Conservation (phyloP, 1,140 invertebrate species). For the Saxidomus purpurata region DNA sequence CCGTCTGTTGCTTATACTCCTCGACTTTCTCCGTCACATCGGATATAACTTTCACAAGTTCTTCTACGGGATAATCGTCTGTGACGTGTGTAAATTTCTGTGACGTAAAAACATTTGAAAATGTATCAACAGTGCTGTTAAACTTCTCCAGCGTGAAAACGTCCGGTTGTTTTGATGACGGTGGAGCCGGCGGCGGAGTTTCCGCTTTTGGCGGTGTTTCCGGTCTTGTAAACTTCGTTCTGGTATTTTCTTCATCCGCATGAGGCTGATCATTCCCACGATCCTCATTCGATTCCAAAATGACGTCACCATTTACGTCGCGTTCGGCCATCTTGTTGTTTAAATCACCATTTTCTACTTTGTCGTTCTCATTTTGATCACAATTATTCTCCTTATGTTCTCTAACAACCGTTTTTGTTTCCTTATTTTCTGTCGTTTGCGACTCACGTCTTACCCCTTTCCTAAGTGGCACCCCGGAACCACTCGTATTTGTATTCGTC, state of each 20-base stretch:
- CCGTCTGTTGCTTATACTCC: conserved; percentile 58
- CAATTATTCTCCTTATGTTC: conserved; percentile 2
- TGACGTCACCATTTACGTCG: not conserved
- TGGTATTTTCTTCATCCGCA: not conserved
- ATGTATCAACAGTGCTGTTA: conserved; percentile 36
- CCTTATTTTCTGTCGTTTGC: not conserved
- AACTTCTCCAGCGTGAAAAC: conserved; percentile 57
- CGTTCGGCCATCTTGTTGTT: not conserved
- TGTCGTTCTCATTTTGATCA: conserved; percentile 1
- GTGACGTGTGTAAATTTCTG: conserved; percentile 47
- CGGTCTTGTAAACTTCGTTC: conserved; percentile 22
- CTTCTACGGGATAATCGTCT: conserved; percentile 65
- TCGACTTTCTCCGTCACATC: conserved; percentile 53
- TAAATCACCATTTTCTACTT: not conserved
- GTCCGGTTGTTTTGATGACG: conserved; percentile 33
- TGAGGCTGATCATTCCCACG: not conserved
- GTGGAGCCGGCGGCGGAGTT: conserved; percentile 11
- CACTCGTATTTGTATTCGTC: conserved; percentile 31
- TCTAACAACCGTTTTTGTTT: not conserved
- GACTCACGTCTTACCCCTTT: not conserved
- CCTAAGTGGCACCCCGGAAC: not conserved
- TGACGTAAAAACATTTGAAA: conserved; percentile 38
- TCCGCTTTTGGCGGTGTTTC: conserved; percentile 4
- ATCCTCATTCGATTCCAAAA: not conserved
- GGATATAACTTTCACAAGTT: not conserved